phyloP scores from a whole-genome alignment of 2,113 vertebrate genomes.

The Pycnonotus jocosus region DNA sequence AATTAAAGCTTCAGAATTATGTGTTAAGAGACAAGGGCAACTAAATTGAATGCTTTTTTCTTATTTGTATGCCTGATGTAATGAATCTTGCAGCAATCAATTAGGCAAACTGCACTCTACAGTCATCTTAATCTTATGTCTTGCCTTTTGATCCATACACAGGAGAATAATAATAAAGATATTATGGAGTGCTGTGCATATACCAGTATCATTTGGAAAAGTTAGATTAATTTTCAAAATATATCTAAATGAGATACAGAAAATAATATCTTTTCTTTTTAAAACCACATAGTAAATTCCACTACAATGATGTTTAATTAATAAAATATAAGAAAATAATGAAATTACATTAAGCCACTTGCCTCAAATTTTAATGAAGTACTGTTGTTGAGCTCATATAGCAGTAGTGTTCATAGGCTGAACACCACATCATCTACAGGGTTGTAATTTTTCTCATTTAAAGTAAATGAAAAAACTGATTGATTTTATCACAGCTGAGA shows the following conservation, averaged over 20 bases:
- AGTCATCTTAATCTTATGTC: not conserved
- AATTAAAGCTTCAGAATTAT: not conserved
- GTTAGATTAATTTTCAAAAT: not conserved
- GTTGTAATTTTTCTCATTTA: not conserved
- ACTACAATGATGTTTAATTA: not conserved
- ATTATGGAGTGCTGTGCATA: not conserved
- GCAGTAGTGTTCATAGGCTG: not conserved
- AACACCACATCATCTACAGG: not conserved
- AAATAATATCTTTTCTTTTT: not conserved
- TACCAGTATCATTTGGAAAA: not conserved
- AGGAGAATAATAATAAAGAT: not conserved
- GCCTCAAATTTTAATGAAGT: not conserved
- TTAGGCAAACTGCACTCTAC: not conserved
- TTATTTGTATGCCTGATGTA: not conserved
- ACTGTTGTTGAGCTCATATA: not conserved
- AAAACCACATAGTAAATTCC: not conserved
- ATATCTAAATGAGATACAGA: not conserved
- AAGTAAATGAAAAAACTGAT: not conserved
- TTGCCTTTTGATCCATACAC: not conserved
- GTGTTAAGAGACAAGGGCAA: not conserved
- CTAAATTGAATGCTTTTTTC: not conserved
- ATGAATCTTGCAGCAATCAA: not conserved
- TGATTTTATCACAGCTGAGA: not conserved
- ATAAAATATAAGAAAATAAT: not conserved
- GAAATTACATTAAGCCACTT: not conserved